Conservation (phyloP, 2,888 invertebrate genomes). For the Drosophila austrosaltans region DNA sequence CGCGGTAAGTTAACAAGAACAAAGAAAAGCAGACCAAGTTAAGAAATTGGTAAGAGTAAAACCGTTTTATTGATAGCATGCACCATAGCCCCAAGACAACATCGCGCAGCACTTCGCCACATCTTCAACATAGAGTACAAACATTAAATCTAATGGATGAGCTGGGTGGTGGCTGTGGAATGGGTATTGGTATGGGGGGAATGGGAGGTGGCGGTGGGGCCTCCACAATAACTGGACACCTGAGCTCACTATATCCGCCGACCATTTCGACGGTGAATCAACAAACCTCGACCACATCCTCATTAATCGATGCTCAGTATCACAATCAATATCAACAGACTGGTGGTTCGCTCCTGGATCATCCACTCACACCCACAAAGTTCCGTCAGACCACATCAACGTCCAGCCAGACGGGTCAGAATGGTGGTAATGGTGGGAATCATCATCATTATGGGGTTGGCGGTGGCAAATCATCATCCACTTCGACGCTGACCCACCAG, state of each 20-base stretch:
- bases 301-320: conserved; percentile 81
- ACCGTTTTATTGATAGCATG: conserved; percentile 63
- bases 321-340: conserved; percentile 83
- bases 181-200: conserved; percentile 30
- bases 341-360: conserved; percentile 82
- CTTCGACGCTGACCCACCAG: conserved; percentile 70
- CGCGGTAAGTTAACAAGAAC: conserved; percentile 80
- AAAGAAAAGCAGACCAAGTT: no score
- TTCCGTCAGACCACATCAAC: conserved; percentile 82
- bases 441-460: conserved; percentile 43
- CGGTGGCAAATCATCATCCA: conserved; percentile 71
- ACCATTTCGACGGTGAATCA: conserved; percentile 81
- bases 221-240: conserved; percentile 79
- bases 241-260: conserved; percentile 81
- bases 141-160: conserved; percentile 83
- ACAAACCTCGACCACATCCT: conserved; percentile 82
- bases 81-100: conserved; percentile 84
- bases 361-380: conserved; percentile 83
- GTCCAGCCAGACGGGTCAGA: conserved; percentile 82
- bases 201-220: conserved; percentile 56
- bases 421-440: conserved; percentile 48
- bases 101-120: conserved; percentile 83
- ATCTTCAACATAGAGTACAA: conserved; percentile 83
- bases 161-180: conserved; percentile 53
- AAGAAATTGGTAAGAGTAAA: no score